Evolutionary conservation across 2,113 vertebrate species (phyloP), one percentile per base, ranked within the genome.

Genomic region (Grus americana): DNA sequence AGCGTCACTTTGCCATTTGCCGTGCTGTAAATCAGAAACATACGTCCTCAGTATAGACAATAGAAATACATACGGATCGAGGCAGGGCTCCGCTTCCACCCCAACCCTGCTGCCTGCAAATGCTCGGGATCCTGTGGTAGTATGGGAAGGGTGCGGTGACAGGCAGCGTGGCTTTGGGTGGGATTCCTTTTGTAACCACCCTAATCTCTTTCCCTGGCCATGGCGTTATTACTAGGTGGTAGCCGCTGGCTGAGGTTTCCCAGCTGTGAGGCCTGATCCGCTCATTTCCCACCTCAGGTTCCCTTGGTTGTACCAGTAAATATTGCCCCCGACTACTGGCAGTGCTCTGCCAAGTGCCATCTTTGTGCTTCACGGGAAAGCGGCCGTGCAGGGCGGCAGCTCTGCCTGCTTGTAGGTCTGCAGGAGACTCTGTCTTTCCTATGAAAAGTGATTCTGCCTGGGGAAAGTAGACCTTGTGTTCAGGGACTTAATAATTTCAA

Each of bases 401-500:
- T 97, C 66, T 65, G 79, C 94, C 75, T 93, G 83, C 90, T 93
- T 91, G 87, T 93, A 86, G 96, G 87, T 88, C 81, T 90, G 86
- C 65, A 83, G 94, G 79, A 96, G 74, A 23, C 57, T 90, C 92
- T 11, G 4, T 11, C 93, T 91, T 92, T 97, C 92, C 93, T 83
- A 76, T 46, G 62, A 85, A 95, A 97, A 91, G 90, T 85, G 85
- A 95, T 96, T 95, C 93, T 94, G 59, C 85, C 88, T 92, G 55
- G 46, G 71, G 63, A 90, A 90, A 91, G 34, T 58, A 74, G 88
- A 94, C 4, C 32, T 68, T 68, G 47, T 93, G 52, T 52, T 95
- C 49, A 29, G 85, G 94, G 82, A 96, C 92, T 95, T 88, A 95
- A 82, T 95, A 84, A 90, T 96, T 97, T 95, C 52, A 67, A 93